Conservation (phyloP, 2,888 invertebrate genomes). For the Plagodis pulveraria region DNA sequence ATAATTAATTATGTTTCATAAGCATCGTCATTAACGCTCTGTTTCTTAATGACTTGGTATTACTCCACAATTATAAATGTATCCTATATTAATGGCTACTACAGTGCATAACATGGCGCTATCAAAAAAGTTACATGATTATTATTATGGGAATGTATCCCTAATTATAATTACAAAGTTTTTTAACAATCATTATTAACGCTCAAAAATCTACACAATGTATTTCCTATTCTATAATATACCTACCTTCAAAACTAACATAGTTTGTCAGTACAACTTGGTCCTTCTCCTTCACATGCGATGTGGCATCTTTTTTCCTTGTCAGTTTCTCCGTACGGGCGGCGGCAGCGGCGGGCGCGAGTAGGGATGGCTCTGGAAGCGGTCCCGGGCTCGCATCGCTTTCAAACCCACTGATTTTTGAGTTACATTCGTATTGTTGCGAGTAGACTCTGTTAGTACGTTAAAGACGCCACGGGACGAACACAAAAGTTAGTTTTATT, state of each 20-base stretch:
- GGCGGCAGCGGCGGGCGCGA: constrained; percentile 49
- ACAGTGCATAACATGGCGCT: too few relatives aligned
- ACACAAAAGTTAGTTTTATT: constrained; percentile 48
- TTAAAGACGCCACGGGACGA: constrained; percentile 53
- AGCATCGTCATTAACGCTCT: too few relatives aligned
- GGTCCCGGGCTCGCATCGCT: constrained; percentile 69
- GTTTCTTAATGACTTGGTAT: too few relatives aligned
- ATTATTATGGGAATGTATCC: too few relatives aligned
- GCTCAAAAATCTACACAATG: too few relatives aligned
- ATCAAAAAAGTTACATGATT: too few relatives aligned
- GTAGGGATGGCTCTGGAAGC: constrained; percentile 69
- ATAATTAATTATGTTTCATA: too few relatives aligned
- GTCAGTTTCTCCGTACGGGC: constrained; percentile 23
- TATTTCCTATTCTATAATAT: not conserved
- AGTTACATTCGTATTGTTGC: constrained; percentile 54
- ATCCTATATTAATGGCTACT: too few relatives aligned
- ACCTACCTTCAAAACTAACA: not conserved
- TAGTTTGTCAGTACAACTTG: not conserved
- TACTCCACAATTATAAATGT: too few relatives aligned
- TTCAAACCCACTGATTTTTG: constrained; percentile 77
- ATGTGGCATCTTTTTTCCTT: constrained; percentile 17
- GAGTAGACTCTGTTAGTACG: constrained; percentile 64
- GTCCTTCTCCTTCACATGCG: not conserved
- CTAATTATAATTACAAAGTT: too few relatives aligned
- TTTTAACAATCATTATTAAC: too few relatives aligned